Percentiles rank a stretch among this genome's conserved stretches.
These are phyloP conservation scores for Hemicentrotus pulcherrimus DNA, from an alignment of 35 echinoderm and acorn worm genomes.

Conservation along the genomic window DNA sequence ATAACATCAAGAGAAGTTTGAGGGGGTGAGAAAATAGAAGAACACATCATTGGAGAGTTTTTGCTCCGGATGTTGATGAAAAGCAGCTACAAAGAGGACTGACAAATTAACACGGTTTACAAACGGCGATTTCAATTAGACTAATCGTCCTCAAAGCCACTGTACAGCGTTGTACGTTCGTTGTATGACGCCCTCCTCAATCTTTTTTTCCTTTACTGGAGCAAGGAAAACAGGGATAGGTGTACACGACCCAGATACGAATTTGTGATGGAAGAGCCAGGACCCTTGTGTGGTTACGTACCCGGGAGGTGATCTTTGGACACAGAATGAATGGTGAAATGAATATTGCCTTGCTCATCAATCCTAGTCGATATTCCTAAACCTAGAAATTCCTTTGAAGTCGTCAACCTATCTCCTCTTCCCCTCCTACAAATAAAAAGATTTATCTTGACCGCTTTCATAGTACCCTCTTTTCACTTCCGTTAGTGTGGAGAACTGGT, in stretches of 20 bases:
- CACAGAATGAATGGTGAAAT: not conserved
- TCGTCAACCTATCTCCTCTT: not conserved
- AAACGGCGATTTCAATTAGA: not conserved
- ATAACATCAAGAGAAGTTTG: no score
- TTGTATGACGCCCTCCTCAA: not conserved
- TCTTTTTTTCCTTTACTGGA: not conserved
- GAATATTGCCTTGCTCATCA: not conserved
- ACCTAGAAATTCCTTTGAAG: constrained; percentile 18
- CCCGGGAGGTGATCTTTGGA: not conserved
- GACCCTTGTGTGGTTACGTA: not conserved
- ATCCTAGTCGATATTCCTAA: not conserved
- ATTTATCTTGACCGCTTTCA: not conserved
- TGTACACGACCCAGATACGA: not conserved
- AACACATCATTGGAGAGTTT: not conserved
- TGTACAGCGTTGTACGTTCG: not conserved
- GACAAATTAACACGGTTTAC: not conserved
- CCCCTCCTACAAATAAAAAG: not conserved
- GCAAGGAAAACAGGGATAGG: not conserved
- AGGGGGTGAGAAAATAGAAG: no score
- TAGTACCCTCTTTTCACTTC: not conserved
- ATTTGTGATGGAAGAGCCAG: not conserved
- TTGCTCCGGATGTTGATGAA: not conserved
- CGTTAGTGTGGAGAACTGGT: not conserved
- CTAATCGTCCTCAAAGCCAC: not conserved
- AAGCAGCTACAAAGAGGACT: not conserved